These are phyloP conservation scores for Torymus auratus DNA, from an alignment of 2,888 invertebrate genomes.

Conservation along the genomic window DNA sequence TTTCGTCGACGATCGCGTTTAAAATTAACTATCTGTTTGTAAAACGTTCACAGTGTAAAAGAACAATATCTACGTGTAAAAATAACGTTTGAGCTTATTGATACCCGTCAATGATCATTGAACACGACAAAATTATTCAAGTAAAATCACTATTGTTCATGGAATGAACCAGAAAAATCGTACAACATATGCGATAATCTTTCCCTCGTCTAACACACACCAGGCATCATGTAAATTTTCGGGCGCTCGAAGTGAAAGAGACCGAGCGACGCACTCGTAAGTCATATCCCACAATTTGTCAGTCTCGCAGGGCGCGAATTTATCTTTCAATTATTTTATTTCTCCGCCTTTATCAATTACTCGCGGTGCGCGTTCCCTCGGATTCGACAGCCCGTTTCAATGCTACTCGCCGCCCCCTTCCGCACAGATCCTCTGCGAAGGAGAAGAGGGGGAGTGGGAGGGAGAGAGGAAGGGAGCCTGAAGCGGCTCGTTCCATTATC, in stretches of 20 bases:
- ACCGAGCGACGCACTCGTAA: constrained; percentile 44
- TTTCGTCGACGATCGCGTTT: too few species aligned
- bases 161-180: too few species aligned
- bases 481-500: constrained; percentile 73
- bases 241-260: background rate
- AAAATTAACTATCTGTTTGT: too few species aligned
- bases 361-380: constrained; percentile 55
- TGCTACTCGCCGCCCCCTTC: constrained; percentile 30
- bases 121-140: too few species aligned
- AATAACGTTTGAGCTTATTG: too few species aligned
- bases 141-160: too few species aligned
- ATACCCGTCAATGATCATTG: too few species aligned
- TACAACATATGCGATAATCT: too few species aligned
- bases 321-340: constrained; percentile 72
- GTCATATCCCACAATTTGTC: constrained; percentile 65
- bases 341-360: constrained; percentile 72
- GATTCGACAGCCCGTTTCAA: constrained; percentile 59
- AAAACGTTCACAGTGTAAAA: too few species aligned
- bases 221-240: constrained; percentile 29
- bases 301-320: constrained; percentile 62
- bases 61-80: too few species aligned
- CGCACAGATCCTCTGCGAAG: background rate
- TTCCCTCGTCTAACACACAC: background rate
- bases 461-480: constrained; percentile 46
- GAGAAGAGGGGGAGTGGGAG: background rate